A percentile compares a stretch with the other conserved stretches of the same genome.
phyloP scores from a whole-genome alignment of 1,140 invertebrate species.

The Drosophila sucinea region DNA sequence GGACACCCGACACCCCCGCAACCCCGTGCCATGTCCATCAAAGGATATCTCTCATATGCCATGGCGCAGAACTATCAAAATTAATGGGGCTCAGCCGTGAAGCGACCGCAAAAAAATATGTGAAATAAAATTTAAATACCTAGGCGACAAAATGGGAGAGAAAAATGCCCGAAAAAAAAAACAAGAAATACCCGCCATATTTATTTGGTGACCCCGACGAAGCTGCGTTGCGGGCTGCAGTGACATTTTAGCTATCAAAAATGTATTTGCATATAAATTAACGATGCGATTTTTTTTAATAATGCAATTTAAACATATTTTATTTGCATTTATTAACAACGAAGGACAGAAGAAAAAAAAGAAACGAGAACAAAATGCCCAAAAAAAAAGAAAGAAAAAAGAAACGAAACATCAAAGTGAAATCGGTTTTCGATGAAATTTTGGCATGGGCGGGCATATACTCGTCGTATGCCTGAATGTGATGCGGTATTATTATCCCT shows the following conservation, averaged over 20 bases:
- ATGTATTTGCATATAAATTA: conserved; percentile 81
- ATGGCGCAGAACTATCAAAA: conserved; percentile 72
- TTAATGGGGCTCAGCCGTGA: conserved; percentile 63
- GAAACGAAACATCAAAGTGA: conserved; percentile 68
- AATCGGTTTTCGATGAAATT: conserved; percentile 65
- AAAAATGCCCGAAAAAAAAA: conserved; percentile 20
- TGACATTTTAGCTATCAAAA: conserved; percentile 80
- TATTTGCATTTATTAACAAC: conserved; percentile 78
- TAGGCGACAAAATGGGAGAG: conserved; percentile 21
- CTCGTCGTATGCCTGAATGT: conserved; percentile 21
- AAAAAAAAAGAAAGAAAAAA: conserved; percentile 29
- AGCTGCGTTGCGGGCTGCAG: conserved; percentile 18
- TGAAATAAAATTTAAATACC: conserved; percentile 74
- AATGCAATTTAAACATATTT: conserved; percentile 81
- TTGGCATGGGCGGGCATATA: conserved; percentile 29
- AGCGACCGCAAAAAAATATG: conserved; percentile 48
- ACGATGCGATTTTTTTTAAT: conserved; percentile 75
- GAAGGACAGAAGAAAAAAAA: conserved; percentile 15
- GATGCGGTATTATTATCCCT: conserved; percentile 68
- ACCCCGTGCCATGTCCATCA: conserved; percentile 52
- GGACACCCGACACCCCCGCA: not conserved
- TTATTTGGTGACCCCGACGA: not conserved
- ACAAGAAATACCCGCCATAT: conserved; percentile 15
- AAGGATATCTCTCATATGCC: conserved; percentile 63
- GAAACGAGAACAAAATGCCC: conserved; percentile 36